Base-by-base conservation (phyloP, 2,113 vertebrate genomes). In the Brienomyrus longianalis region DNA sequence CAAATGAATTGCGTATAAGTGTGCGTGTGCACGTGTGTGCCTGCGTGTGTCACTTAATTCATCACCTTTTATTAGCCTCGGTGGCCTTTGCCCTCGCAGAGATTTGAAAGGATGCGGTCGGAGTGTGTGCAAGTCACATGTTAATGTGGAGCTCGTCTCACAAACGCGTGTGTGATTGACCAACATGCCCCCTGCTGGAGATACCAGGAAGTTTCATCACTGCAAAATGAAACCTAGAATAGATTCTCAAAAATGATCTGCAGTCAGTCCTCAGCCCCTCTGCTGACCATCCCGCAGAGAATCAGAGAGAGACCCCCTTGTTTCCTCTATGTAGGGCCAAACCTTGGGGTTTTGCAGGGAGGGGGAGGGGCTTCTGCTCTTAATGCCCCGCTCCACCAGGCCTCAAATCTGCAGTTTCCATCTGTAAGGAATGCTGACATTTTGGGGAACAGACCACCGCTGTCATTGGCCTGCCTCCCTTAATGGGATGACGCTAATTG, bases 61-160 rank as follows among this genome's bases (percentile, higher is more conserved):
- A 91, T 90, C 89, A 87, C 90, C 47, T 85, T 88, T 90, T 91
- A 91, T 91, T 92, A 27, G 62, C 19, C 80, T 10, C 21, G 39
- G 66, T 27, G 50, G 15, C 51, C 86, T 88, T 43, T 27, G 66
- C 66, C 35, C 66, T 62, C 7, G 6, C 56, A n/a, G 56, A 66
- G 21, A 88, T 62, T 88, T 62, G 87, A 88, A 88, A 62, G 35
- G 54, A 62, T 59, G 9, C 19, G 19, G 21, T 6, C 21, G 21
- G 17, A 17, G 31, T 35, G 9, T 11, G 27, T 88, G 86, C 19
- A 62, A 39, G 51, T 31, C 54, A 21, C 80, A 45, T 13, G 21
- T 43, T 48, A 23, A 47, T 8, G 80, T 21, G 31, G 45, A 84
- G 19, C 43, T 84, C 21, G 2, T 47, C 21, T 54, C 85, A 51